A percentile compares a stretch with the other conserved stretches of the same genome.
phyloP scores from a whole-genome alignment of 1,140 invertebrate genomes.

The Dendroctonus valens region DNA sequence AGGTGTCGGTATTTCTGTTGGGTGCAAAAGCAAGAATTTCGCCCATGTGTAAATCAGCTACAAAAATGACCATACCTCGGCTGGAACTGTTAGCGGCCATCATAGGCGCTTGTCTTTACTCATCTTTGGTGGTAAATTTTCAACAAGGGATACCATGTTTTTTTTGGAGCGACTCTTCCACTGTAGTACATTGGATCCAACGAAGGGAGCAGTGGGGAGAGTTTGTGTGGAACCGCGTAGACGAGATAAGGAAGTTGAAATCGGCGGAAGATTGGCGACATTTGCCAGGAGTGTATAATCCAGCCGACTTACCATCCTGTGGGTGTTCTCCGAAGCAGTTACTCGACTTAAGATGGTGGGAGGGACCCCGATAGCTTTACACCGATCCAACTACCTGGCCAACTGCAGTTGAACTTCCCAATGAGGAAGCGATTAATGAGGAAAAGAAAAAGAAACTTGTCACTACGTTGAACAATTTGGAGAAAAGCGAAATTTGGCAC shows the following conservation, averaged over 20 bases:
- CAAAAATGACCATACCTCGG: conserved; percentile 27
- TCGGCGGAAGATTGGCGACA: conserved; percentile 43
- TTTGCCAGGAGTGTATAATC: too few species aligned
- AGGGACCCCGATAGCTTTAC: too few species aligned
- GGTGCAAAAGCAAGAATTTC: conserved; percentile 32
- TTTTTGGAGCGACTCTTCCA: conserved; percentile 40
- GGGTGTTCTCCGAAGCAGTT: too few species aligned
- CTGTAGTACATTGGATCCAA: conserved; percentile 40
- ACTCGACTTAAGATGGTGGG: too few species aligned
- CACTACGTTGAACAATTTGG: too few species aligned
- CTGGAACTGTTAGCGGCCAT: conserved; percentile 30
- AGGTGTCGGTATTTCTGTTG: conserved; percentile 12
- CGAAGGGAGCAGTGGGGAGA: conserved; percentile 34
- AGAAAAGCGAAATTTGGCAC: too few species aligned
- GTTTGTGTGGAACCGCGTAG: conserved; percentile 44
- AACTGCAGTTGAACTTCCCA: too few species aligned
- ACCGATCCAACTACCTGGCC: too few species aligned
- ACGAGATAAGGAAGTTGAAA: conserved; percentile 43
- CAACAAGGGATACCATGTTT: conserved; percentile 9
- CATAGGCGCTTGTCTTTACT: conserved; percentile 20
- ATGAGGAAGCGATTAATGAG: too few species aligned
- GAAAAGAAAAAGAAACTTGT: too few species aligned
- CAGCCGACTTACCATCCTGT: too few species aligned
- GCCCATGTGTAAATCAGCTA: conserved; percentile 26
- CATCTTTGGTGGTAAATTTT: conserved; percentile 19